Conservation (phyloP, 2,888 invertebrate genomes). For the Zele albiditarsus region DNA sequence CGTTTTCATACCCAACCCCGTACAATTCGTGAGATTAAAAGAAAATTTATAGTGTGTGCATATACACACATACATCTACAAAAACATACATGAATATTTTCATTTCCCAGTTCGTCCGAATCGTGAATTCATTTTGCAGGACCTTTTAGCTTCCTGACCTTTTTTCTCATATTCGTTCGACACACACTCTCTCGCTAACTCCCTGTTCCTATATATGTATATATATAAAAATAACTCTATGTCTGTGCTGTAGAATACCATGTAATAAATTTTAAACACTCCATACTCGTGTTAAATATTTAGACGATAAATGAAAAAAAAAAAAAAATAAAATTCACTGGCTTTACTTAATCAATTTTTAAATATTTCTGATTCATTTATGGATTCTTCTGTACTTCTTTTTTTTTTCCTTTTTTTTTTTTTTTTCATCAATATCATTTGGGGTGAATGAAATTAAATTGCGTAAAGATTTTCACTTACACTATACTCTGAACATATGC, state of each 20-base stretch:
- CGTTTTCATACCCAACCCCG: constrained; percentile 44
- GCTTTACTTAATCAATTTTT: neutral
- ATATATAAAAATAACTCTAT: neutral
- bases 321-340: constrained; percentile 9
- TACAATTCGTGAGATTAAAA: constrained; percentile 66
- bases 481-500: neutral
- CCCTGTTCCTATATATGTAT: neutral
- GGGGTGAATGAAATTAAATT: neutral
- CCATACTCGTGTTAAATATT: neutral
- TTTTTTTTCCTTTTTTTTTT: neutral
- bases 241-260: neutral
- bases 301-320: neutral
- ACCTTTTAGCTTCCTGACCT: constrained; percentile 57
- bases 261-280: neutral
- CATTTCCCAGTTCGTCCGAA: constrained; percentile 50
- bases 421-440: neutral
- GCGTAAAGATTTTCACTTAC: neutral
- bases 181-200: too few species aligned
- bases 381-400: neutral
- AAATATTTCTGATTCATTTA: neutral
- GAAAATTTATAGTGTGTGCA: constrained; percentile 63
- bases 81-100: constrained; percentile 30
- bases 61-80: constrained; percentile 4
- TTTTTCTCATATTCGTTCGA: too few species aligned
- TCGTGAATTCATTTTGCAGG: constrained; percentile 62